These are phyloP conservation scores for Synanthedon andrenaeformis DNA, from an alignment of 2,888 invertebrate genomes.

Conservation along the genomic window DNA sequence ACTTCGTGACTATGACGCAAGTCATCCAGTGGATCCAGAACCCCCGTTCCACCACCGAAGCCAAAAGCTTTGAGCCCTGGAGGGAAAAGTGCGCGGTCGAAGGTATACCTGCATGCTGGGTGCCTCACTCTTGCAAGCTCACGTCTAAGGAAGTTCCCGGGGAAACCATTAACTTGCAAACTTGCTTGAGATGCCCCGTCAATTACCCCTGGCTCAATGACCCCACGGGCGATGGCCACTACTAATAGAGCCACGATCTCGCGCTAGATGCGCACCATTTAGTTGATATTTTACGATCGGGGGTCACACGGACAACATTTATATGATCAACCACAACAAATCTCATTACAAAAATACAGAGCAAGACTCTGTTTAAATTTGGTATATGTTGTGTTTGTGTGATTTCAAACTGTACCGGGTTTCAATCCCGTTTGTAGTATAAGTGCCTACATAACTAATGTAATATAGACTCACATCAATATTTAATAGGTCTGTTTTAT, in stretches of 20 bases:
- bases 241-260: conserved; percentile 73
- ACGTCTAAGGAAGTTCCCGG: conserved; percentile 94
- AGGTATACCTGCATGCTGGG: conserved; percentile 85
- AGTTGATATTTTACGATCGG: conserved; percentile 51
- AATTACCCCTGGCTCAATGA: conserved; percentile 96
- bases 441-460: conserved; percentile 66
- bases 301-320: conserved; percentile 40
- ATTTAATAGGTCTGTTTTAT: conserved; percentile 69
- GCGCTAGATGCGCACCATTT: conserved; percentile 50
- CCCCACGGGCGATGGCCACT: conserved; percentile 89
- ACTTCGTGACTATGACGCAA: conserved; percentile 96
- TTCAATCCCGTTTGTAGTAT: conserved; percentile 68
- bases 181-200: conserved; percentile 92
- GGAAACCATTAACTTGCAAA: conserved; percentile 93
- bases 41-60: conserved; percentile 84
- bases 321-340: conserved; percentile 33
- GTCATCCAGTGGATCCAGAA: conserved; percentile 97
- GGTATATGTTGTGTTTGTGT: conserved; percentile 49
- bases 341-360: background rate
- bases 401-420: conserved; percentile 66
- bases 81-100: conserved; percentile 94
- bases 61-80: conserved; percentile 94
- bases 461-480: conserved; percentile 71
- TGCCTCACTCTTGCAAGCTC: conserved; percentile 90
- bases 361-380: conserved; percentile 15